Evolutionary conservation across 2,888 invertebrate genomes (phyloP).

Genomic region (Phasia obesa): DNA sequence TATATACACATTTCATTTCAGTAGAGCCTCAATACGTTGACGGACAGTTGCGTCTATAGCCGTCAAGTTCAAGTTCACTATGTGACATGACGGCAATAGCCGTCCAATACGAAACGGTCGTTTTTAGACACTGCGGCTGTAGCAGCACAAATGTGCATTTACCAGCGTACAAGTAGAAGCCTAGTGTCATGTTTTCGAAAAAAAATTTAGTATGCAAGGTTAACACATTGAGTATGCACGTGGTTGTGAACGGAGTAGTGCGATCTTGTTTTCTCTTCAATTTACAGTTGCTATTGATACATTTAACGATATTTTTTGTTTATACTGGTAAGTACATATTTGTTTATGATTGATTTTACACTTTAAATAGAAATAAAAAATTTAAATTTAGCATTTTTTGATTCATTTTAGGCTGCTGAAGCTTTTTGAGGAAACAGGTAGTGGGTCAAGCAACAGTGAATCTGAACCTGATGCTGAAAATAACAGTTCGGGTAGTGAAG

Average conservation of each 20-base stretch:
- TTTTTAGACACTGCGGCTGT: conserved; percentile 44
- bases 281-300: conserved; percentile 41
- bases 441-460: no score
- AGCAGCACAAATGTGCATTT: conserved; percentile 35
- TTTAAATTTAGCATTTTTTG: conserved; percentile 24
- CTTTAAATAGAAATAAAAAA: conserved; percentile 36
- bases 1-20: no score
- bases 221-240: conserved; percentile 34
- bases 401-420: not conserved
- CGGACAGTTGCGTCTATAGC: conserved; percentile 14
- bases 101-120: conserved; percentile 37
- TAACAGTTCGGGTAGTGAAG: no score
- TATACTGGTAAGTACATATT: conserved; percentile 50
- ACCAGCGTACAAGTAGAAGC: conserved; percentile 35
- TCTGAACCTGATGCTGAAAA: no score
- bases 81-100: conserved; percentile 41
- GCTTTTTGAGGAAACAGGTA: no score
- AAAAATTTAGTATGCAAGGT: not conserved
- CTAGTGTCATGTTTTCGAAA: not conserved
- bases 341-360: conserved; percentile 48
- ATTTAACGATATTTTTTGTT: conserved; percentile 44
- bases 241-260: conserved; percentile 31
- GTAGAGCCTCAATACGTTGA: conserved; percentile 26
- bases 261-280: no score
- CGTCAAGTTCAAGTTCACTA: conserved; percentile 34